These are phyloP conservation scores for Podarcis raffonei DNA, from an alignment of 2,113 vertebrate genomes.

Conservation along the genomic window DNA sequence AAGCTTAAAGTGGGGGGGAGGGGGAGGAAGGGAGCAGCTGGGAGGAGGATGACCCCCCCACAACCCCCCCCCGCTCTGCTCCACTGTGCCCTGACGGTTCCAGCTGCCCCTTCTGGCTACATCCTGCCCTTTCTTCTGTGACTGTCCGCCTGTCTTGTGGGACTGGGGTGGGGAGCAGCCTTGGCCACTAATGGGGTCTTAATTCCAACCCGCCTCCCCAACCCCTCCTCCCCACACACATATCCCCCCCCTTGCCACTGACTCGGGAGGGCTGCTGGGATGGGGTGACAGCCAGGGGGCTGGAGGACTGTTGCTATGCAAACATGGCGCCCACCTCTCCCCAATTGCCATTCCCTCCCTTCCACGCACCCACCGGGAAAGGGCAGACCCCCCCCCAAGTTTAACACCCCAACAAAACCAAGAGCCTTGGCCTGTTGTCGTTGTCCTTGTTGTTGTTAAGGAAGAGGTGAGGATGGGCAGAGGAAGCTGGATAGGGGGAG, in stretches of 20 bases:
- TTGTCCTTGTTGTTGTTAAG: background rate
- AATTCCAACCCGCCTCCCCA: conserved; percentile 26
- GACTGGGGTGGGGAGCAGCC: background rate
- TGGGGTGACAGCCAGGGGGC: conserved; percentile 27
- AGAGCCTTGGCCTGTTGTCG: background rate
- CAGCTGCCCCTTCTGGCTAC: background rate
- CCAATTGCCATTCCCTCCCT: background rate
- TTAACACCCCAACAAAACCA: background rate
- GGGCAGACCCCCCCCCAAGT: background rate
- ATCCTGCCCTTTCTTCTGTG: background rate
- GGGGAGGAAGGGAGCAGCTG: conserved; percentile 15
- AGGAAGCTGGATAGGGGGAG: background rate
- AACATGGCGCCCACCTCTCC: conserved; percentile 22
- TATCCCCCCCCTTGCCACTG: background rate
- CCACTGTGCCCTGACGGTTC: conserved; percentile 1
- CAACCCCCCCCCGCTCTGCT: background rate
- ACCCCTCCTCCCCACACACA: background rate
- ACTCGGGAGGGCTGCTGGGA: conserved; percentile 55
- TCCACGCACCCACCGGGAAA: background rate
- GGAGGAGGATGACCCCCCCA: conserved; percentile 33
- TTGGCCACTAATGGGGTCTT: conserved; percentile 66
- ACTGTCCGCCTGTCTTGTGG: fast-evolving
- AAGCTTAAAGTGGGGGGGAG: conserved; percentile 78
- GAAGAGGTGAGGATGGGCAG: background rate
- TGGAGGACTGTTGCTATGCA: conserved; percentile 42